A percentile compares a stretch with the other conserved stretches of the same genome.
Evolutionary conservation across 1,140 invertebrate species (phyloP).

Genomic region (Aphaenogaster rudis): DNA sequence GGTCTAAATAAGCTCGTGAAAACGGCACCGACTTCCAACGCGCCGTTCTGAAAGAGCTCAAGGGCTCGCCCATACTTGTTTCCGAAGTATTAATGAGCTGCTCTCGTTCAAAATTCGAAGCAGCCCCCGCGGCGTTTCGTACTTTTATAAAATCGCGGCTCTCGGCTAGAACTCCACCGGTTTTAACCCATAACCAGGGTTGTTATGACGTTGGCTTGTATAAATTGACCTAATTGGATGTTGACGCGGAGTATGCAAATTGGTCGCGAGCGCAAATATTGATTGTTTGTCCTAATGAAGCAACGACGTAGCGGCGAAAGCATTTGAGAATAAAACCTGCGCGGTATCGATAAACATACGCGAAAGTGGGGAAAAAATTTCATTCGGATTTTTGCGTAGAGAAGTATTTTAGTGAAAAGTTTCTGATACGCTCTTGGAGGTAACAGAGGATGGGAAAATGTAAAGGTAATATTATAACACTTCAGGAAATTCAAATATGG

Average conservation of each 20-base stretch:
- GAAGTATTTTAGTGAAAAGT: background rate
- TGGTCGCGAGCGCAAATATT: constrained; percentile 57
- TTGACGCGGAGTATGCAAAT: constrained; percentile 57
- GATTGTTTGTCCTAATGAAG: constrained; percentile 62
- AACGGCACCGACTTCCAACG: constrained; percentile 45
- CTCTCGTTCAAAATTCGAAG: background rate
- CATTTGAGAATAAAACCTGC: constrained; percentile 35
- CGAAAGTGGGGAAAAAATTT: background rate
- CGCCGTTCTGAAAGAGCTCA: constrained; percentile 5
- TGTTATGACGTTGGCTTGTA: constrained; percentile 46
- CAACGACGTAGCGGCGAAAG: constrained; percentile 11
- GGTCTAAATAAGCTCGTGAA: constrained; percentile 35
- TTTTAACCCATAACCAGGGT: constrained; percentile 43
- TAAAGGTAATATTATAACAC: constrained; percentile 14
- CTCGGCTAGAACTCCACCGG: background rate
- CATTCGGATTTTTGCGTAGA: background rate
- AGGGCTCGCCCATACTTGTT: background rate
- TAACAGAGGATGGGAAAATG: background rate
- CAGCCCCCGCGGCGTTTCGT: background rate
- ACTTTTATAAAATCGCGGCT: constrained; percentile 42
- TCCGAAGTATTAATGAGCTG: constrained; percentile 50
- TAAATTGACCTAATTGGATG: constrained; percentile 58
- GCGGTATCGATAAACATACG: constrained; percentile 1
- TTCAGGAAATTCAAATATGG: constrained; percentile 11
- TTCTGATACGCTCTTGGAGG: background rate